Evolutionary conservation across 2,888 invertebrate genomes (phyloP).

Genomic region (Spilarctia lutea): DNA sequence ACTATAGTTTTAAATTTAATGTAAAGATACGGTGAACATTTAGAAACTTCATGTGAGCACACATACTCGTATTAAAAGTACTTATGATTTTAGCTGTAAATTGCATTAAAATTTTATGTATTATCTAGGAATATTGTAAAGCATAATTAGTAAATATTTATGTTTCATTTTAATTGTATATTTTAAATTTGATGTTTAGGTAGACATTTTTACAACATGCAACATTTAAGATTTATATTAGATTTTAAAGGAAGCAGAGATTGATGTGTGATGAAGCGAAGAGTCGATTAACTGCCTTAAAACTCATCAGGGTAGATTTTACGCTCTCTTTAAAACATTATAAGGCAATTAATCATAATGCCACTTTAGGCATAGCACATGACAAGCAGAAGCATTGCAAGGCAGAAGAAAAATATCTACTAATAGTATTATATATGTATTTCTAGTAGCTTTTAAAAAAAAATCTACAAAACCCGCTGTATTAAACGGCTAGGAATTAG

Average conservation of each 20-base stretch:
- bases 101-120: background rate
- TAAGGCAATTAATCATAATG: slow-evolving; percentile 35
- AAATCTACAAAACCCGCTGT: slow-evolving; percentile 23
- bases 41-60: background rate
- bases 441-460: slow-evolving; percentile 4
- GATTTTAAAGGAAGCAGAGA: slow-evolving; percentile 58
- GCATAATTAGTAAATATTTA: slow-evolving; percentile 24
- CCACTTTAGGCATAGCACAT: slow-evolving; percentile 27
- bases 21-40: background rate
- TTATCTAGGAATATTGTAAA: slow-evolving; percentile 55
- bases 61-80: too few relatives aligned
- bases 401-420: slow-evolving; percentile 21
- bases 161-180: slow-evolving; percentile 25
- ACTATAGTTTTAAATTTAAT: background rate
- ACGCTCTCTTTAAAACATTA: background rate
- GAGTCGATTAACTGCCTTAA: slow-evolving; percentile 32
- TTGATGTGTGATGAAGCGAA: slow-evolving; percentile 49
- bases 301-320: background rate
- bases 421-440: background rate
- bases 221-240: slow-evolving; percentile 59
- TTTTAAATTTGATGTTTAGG: slow-evolving; percentile 43
- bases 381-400: slow-evolving; percentile 39
- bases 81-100: background rate
- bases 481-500: slow-evolving; percentile 22
- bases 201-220: slow-evolving; percentile 67